Percentiles rank a stretch among this genome's conserved stretches.
phyloP scores from a whole-genome alignment of 1,140 invertebrate genomes.

The Formica exsecta region DNA sequence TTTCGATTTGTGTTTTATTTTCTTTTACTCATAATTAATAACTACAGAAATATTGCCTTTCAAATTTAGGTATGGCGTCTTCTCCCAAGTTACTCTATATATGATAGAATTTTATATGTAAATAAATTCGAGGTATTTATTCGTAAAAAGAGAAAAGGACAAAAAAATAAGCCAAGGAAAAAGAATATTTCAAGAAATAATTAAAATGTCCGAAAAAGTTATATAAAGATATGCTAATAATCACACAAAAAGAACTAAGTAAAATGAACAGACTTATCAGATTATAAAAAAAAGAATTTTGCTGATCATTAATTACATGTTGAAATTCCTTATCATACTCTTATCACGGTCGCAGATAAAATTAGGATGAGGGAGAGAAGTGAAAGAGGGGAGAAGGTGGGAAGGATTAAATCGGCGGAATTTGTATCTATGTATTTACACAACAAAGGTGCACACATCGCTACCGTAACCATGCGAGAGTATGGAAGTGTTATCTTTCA shows the following conservation, averaged over 20 bases:
- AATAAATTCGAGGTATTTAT: no score
- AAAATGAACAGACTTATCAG: no score
- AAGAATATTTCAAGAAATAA: neutral
- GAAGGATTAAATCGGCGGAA: constrained; percentile 28
- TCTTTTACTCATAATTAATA: no score
- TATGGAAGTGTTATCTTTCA: constrained; percentile 32
- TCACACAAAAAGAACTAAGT: no score
- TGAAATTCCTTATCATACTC: constrained; percentile 14
- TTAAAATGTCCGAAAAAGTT: neutral
- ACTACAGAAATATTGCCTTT: no score
- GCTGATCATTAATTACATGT: neutral
- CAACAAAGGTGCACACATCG: neutral
- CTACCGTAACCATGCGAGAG: neutral
- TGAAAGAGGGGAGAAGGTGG: no score
- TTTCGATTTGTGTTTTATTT: no score
- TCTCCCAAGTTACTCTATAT: no score
- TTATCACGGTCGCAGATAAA: constrained; percentile 2
- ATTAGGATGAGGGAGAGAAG: neutral
- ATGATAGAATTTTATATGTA: no score
- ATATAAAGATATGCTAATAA: neutral
- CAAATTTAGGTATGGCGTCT: no score
- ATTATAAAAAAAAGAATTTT: neutral
- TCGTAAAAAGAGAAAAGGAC: no score
- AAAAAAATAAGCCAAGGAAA: no score
- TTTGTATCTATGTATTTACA: neutral